Evolutionary conservation across 2,888 invertebrate species (phyloP), one percentile per base, ranked within the genome.

Genomic region (Gymnoscelis rufifasciata): DNA sequence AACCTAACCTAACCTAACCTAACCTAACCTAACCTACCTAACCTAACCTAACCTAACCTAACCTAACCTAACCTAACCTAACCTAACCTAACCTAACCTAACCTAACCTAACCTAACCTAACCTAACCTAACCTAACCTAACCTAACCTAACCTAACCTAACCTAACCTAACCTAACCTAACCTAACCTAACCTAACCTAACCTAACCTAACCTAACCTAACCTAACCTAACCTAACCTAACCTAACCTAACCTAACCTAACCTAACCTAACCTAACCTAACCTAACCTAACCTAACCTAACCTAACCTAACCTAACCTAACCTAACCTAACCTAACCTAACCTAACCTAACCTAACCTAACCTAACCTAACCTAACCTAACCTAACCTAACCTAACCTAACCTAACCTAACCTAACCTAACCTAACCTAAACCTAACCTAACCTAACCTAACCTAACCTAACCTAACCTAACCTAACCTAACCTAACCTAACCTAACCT

Each of bases 311-410:
- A 54, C 52, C 52, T 49, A 52, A 54, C 52, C 57, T 52, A 57
- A 51, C 54, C 56, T 54, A 56, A 54, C 56, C 54, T 54, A 56
- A 56, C 56, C 56, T 54, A 56, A 56, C 53, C 56, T 56, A 56
- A 56, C 56, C 56, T 51, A 54, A 56, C 53, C 56, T 52, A 54
- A 54, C 53, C 56, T 51, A 54, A 54, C 53, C 54, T 47, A 54
- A 50, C 51, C 56, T 50, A 51, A 51, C 52, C n/a, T 52, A 48
- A 50, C 48, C 51, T 51, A 51, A 53, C 52, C 56, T 49, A 54
- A 56, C 54, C 54, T 50, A 54, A 52, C 54, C 52, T 52, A 54
- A 54, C 52, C 52, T 51, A 54, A 57, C 54, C 55, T 52, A 55
- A 55, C 53, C 55, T 51, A 54, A 54, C 54, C 54, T 47, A 53